Evolutionary conservation across 2,888 invertebrate genomes (phyloP).

Genomic region (Orchesella flavescens): DNA sequence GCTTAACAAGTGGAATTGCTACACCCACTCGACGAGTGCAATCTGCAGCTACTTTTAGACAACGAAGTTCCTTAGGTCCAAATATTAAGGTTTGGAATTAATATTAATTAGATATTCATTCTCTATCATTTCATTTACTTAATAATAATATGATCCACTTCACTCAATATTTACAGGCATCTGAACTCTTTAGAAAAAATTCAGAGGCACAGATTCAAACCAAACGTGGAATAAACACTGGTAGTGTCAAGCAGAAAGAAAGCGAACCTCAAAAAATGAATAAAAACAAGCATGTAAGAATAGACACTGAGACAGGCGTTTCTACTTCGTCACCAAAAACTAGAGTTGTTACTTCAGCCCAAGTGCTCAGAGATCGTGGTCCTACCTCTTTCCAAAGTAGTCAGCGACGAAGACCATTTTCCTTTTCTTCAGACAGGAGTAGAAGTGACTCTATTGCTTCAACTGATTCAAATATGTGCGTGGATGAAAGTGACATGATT

Average conservation of each 20-base stretch:
- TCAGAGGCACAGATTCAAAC: slow-evolving; percentile 42
- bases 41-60: slow-evolving; percentile 34
- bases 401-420: slow-evolving; percentile 48
- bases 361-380: slow-evolving; percentile 14
- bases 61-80: slow-evolving; percentile 39
- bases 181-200: slow-evolving; percentile 55
- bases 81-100: slow-evolving; percentile 26
- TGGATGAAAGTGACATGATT: slow-evolving; percentile 25
- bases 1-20: neutral
- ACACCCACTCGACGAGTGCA: slow-evolving; percentile 24
- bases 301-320: neutral
- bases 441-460: slow-evolving; percentile 35
- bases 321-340: slow-evolving; percentile 7
- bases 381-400: neutral
- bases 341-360: slow-evolving; percentile 1
- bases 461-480: slow-evolving; percentile 8
- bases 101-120: no score
- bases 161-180: slow-evolving; percentile 5
- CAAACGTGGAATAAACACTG: neutral
- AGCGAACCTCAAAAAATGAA: neutral
- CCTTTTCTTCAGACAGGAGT: slow-evolving; percentile 51
- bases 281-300: slow-evolving; percentile 50
- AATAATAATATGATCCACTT: neutral
- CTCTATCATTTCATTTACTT: neutral
- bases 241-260: neutral